A percentile compares a stretch with the other conserved stretches of the same genome.
Evolutionary conservation across 2,797 vertebrate species (phyloP).

Genomic region (Tangara arthus): DNA sequence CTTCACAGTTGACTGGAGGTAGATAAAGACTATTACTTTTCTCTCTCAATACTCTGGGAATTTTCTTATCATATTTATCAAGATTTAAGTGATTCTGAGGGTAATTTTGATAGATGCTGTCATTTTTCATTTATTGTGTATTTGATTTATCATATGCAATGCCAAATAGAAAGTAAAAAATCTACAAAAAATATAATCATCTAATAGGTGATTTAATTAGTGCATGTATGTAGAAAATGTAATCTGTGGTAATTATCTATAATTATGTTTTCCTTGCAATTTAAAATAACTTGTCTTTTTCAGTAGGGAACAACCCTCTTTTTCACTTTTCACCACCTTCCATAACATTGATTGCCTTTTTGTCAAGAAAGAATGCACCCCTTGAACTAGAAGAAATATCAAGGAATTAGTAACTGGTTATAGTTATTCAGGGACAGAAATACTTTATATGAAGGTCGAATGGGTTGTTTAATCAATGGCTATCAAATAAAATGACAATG

Average conservation of each 20-base stretch:
- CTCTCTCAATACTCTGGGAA: not conserved
- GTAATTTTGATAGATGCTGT: conserved; percentile 35
- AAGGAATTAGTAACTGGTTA: not conserved
- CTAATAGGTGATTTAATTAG: conserved; percentile 62
- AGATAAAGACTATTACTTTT: not conserved
- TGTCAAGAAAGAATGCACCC: not conserved
- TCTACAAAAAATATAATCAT: conserved; percentile 10
- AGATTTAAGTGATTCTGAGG: conserved; percentile 3
- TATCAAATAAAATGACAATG: not conserved
- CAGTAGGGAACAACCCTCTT: conserved; percentile 6
- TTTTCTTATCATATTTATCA: not conserved
- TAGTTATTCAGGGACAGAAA: not conserved
- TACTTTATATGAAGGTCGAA: not conserved
- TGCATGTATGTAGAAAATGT: conserved; percentile 62
- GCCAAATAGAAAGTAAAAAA: conserved; percentile 33
- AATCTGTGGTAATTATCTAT: conserved; percentile 53
- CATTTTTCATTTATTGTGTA: conserved; percentile 19
- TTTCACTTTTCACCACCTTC: conserved; percentile 23
- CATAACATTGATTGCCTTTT: not conserved
- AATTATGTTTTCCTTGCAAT: conserved; percentile 64
- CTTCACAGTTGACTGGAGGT: not conserved
- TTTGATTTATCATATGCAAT: conserved; percentile 12
- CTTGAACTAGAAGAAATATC: not conserved
- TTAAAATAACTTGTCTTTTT: conserved; percentile 57
- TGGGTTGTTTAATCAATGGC: not conserved